Conservation (phyloP, 2,888 invertebrate genomes). For the Pecten maximus region DNA sequence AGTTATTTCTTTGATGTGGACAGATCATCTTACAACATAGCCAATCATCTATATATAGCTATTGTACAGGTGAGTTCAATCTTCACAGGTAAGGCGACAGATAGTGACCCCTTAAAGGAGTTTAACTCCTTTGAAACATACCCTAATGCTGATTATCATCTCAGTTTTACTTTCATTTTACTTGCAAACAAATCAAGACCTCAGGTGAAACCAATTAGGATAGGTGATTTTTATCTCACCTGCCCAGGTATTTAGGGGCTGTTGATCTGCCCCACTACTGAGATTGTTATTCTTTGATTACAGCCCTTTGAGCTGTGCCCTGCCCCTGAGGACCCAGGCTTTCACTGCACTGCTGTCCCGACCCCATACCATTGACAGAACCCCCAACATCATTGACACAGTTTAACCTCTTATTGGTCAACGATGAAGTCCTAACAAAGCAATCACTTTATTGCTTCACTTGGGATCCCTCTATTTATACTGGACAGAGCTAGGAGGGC, state of each 20-base stretch:
- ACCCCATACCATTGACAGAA: not conserved
- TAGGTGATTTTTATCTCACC: slow-evolving; percentile 18
- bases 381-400: not conserved
- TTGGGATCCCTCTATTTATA: not conserved
- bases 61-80: not conserved
- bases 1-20: not conserved
- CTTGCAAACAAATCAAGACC: slow-evolving; percentile 14
- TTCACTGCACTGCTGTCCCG: not conserved
- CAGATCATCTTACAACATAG: slow-evolving; percentile 7
- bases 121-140: not conserved
- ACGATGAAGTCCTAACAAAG: not conserved
- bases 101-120: not conserved
- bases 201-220: slow-evolving; percentile 17
- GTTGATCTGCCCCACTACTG: slow-evolving; percentile 20
- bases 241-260: not conserved
- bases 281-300: slow-evolving; percentile 29
- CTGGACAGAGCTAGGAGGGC: not conserved
- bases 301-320: not conserved
- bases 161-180: not conserved
- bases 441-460: not conserved
- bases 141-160: slow-evolving; percentile 25
- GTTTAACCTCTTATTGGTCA: slow-evolving; percentile 8
- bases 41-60: slow-evolving; percentile 1
- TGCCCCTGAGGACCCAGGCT: slow-evolving; percentile 20
- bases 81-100: slow-evolving; percentile 5